These are phyloP conservation scores for Myotis davidii DNA, from an alignment of 2,113 vertebrate genomes.

Conservation along the genomic window DNA sequence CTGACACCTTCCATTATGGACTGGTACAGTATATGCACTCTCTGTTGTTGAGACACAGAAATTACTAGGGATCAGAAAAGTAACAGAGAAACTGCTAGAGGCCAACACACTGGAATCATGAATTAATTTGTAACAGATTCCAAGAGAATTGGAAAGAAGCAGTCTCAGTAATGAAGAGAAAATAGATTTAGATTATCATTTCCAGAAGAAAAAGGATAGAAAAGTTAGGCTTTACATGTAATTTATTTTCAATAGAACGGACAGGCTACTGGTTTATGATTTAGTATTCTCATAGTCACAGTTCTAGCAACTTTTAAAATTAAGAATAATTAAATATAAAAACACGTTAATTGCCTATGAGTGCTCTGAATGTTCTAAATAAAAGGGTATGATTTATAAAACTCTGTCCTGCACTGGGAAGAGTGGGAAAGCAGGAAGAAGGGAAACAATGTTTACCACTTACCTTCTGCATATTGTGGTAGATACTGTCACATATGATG, in stretches of 20 bases:
- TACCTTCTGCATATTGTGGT: background rate
- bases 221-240: background rate
- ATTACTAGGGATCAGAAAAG: background rate
- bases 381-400: background rate
- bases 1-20: background rate
- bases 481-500: too few relatives aligned
- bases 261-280: background rate
- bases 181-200: background rate
- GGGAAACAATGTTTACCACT: background rate
- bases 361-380: background rate
- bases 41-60: background rate
- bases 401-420: background rate
- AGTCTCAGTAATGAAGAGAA: constrained; percentile 2
- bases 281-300: background rate
- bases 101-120: background rate
- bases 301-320: constrained; percentile 22
- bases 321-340: constrained; percentile 7
- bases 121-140: constrained; percentile 16
- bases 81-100: background rate
- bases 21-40: background rate
- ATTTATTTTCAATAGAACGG: background rate
- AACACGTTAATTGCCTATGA: background rate
- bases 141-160: background rate
- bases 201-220: background rate
- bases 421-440: background rate